Conservation (phyloP, 2,113 vertebrate genomes). For the Planiliza haematocheilus region DNA sequence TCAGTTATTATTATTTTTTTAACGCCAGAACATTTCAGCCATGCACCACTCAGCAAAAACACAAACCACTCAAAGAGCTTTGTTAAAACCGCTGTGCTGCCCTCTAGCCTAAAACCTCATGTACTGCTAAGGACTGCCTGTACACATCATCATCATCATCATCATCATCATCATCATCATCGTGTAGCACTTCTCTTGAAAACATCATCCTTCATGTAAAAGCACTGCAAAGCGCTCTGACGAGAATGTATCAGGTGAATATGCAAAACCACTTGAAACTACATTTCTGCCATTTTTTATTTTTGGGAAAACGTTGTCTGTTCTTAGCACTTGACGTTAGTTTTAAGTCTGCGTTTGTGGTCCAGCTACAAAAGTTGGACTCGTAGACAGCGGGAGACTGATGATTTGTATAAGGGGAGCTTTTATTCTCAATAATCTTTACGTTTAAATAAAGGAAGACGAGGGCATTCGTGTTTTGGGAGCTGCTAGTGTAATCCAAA, state of each 20-base stretch:
- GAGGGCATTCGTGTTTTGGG: slow-evolving; percentile 13
- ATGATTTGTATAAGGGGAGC: slow-evolving; percentile 10
- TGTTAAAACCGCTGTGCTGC: slow-evolving; percentile 51
- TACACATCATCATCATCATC: neutral
- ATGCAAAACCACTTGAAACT: slow-evolving; percentile 53
- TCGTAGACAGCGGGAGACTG: neutral
- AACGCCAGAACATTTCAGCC: slow-evolving; percentile 70
- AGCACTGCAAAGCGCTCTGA: slow-evolving; percentile 45
- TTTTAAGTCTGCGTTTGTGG: slow-evolving; percentile 6
- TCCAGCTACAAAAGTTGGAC: slow-evolving; percentile 13
- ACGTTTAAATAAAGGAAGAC: slow-evolving; percentile 14
- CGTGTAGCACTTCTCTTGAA: slow-evolving; percentile 17
- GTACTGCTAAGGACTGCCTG: slow-evolving; percentile 40
- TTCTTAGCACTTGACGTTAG: slow-evolving; percentile 37
- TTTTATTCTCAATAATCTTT: slow-evolving; percentile 25
- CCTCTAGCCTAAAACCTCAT: slow-evolving; percentile 54
- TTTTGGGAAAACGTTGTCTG: slow-evolving; percentile 6
- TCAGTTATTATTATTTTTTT: slow-evolving; percentile 18
- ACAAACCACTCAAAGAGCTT: slow-evolving; percentile 51
- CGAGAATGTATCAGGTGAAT: slow-evolving; percentile 47
- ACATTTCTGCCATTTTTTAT: neutral
- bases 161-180: neutral
- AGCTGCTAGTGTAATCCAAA: slow-evolving; percentile 31
- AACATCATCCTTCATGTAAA: slow-evolving; percentile 32
- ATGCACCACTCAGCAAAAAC: slow-evolving; percentile 27